Evolutionary conservation across 2,113 vertebrate species (phyloP).

Genomic region (Acanthisitta chloris): DNA sequence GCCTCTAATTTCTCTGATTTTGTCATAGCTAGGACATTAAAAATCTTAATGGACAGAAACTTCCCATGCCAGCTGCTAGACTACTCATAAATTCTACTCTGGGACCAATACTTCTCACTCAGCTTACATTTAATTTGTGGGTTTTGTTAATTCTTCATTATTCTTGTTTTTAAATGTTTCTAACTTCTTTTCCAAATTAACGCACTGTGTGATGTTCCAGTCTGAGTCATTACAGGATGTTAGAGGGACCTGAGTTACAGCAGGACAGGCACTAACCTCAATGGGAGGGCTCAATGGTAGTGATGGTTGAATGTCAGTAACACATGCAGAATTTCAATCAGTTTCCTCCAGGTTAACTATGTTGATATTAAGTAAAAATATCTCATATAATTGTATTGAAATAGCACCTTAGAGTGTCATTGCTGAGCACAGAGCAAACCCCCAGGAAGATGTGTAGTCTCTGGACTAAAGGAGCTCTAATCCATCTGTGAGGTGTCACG

Average conservation of each 20-base stretch:
- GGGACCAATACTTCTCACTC: neutral
- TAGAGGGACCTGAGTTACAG: neutral
- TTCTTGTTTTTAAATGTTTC: neutral
- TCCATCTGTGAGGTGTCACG: neutral
- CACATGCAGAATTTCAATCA: neutral
- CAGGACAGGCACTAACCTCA: neutral
- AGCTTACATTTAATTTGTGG: neutral
- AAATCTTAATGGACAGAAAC: neutral
- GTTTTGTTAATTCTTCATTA: neutral
- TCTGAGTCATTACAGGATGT: neutral
- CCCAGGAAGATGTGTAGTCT: neutral
- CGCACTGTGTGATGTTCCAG: neutral
- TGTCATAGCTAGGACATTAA: neutral
- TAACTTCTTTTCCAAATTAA: neutral
- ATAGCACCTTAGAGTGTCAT: neutral
- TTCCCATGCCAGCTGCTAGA: constrained; percentile 23
- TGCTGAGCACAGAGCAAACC: neutral
- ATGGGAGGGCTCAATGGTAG: neutral
- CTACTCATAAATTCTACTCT: neutral
- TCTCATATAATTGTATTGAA: neutral
- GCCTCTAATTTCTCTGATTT: neutral
- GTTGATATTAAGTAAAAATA: neutral
- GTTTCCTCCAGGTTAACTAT: neutral
- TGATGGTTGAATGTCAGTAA: neutral
- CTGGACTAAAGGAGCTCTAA: neutral